These are phyloP conservation scores for Megaleporinus macrocephalus DNA, from an alignment of 2,113 vertebrate genomes.

Conservation along the genomic window DNA sequence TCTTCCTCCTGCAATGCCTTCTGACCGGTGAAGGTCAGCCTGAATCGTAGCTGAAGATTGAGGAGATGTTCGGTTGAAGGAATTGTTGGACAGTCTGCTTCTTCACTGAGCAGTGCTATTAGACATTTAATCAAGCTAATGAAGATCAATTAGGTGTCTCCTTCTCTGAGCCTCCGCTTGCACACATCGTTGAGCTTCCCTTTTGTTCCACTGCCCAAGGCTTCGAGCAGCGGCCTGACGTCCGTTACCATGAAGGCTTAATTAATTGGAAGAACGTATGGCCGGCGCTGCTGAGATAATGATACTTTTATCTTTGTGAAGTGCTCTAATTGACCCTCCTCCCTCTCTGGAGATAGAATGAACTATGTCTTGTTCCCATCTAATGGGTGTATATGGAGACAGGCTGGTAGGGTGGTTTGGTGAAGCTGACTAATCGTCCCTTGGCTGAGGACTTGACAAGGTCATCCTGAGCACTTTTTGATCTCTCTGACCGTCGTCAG, in stretches of 20 bases:
- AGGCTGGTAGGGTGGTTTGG: neutral
- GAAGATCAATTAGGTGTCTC: constrained; percentile 77
- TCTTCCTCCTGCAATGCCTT: neutral
- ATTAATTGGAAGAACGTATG: constrained; percentile 65
- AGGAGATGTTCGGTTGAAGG: constrained; percentile 13
- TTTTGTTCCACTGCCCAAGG: constrained; percentile 38
- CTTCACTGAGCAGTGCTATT: constrained; percentile 64
- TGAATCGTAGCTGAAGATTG: neutral
- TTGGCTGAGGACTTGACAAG: constrained; percentile 30
- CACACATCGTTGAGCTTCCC: constrained; percentile 44
- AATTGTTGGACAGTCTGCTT: constrained; percentile 54
- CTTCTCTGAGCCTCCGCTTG: constrained; percentile 50
- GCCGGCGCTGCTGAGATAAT: constrained; percentile 55
- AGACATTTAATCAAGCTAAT: constrained; percentile 74
- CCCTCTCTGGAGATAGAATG: constrained; percentile 31
- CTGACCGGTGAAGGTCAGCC: constrained; percentile 67
- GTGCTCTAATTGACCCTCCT: constrained; percentile 62
- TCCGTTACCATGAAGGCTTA: constrained; percentile 25
- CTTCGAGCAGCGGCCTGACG: neutral
- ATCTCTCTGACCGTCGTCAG: constrained; percentile 18
- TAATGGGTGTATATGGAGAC: constrained; percentile 40
- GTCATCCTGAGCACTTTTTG: constrained; percentile 22
- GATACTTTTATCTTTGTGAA: constrained; percentile 62
- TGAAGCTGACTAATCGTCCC: constrained; percentile 38
- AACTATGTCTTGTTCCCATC: constrained; percentile 27